Percentiles rank a stretch among this genome's conserved stretches.
Conservation (phyloP, 2,888 invertebrate genomes). For the Acrobasis suavella region DNA sequence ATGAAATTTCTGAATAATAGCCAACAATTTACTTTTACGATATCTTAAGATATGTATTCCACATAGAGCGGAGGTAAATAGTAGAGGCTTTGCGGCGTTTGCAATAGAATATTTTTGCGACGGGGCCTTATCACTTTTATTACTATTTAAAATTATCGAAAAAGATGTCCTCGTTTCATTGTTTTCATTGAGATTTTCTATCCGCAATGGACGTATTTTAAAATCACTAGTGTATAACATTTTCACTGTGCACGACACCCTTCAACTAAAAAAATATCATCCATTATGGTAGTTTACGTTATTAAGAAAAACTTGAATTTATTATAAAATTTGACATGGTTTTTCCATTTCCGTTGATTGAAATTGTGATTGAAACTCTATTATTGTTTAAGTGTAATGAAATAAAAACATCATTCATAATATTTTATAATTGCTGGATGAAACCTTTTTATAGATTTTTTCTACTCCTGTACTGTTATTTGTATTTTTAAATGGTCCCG, state of each 20-base stretch:
- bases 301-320: no score
- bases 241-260: not conserved
- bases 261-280: not conserved
- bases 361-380: no score
- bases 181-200: not conserved
- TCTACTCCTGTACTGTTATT: no score
- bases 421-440: no score
- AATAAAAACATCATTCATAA: no score
- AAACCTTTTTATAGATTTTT: no score
- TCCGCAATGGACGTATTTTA: not conserved
- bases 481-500: no score
- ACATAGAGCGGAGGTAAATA: slow-evolving; percentile 6
- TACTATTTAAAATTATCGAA: not conserved
- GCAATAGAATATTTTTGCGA: not conserved
- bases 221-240: slow-evolving; percentile 9
- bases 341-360: no score
- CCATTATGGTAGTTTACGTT: no score
- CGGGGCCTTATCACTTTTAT: not conserved
- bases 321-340: no score
- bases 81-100: slow-evolving; percentile 3
- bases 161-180: not conserved
- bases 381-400: no score
- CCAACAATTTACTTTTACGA: slow-evolving; percentile 1
- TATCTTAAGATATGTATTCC: slow-evolving; percentile 5
- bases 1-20: not conserved